A percentile compares a stretch with the other conserved stretches of the same genome.
These are phyloP conservation scores for Drosophila ironensis DNA, from an alignment of 1,140 invertebrate species.

Conservation along the genomic window DNA sequence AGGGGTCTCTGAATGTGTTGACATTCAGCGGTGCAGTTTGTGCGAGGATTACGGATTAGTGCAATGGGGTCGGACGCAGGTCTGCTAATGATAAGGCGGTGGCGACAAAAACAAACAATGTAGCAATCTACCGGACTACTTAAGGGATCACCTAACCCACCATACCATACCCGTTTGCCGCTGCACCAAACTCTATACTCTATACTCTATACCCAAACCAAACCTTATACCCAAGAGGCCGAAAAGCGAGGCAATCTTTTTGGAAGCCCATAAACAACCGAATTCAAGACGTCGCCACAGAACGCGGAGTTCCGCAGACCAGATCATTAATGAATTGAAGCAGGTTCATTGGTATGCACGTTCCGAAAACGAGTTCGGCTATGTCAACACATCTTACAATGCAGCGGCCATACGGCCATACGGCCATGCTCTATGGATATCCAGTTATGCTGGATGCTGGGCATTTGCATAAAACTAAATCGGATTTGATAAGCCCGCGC, in stretches of 20 bases:
- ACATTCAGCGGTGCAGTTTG: constrained; percentile 28
- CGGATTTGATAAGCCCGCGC: constrained; percentile 14
- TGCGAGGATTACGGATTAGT: constrained; percentile 29
- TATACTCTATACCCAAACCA: too few relatives aligned
- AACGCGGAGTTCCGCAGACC: constrained; percentile 56
- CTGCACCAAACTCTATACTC: not conserved
- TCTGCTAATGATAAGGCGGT: constrained; percentile 30
- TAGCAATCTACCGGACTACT: not conserved
- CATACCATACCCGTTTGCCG: constrained; percentile 2
- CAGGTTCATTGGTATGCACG: constrained; percentile 56
- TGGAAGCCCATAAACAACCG: constrained; percentile 42
- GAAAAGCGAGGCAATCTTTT: not conserved
- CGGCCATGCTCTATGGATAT: too few relatives aligned
- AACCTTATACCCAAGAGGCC: too few relatives aligned
- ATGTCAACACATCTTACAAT: constrained; percentile 59
- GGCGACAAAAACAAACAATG: not conserved
- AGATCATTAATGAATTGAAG: constrained; percentile 53
- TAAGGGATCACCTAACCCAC: not conserved
- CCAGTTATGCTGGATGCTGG: constrained; percentile 28
- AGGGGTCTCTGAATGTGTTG: constrained; percentile 6
- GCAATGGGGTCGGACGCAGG: constrained; percentile 45
- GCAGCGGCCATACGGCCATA: too few relatives aligned
- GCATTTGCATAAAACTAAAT: constrained; percentile 65
- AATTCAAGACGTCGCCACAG: constrained; percentile 33
- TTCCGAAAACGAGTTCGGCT: constrained; percentile 61